Percentiles rank a stretch among this genome's conserved stretches.
These are phyloP conservation scores for Sebastes aleutianus DNA, from an alignment of 2,797 vertebrate species.

Conservation along the genomic window DNA sequence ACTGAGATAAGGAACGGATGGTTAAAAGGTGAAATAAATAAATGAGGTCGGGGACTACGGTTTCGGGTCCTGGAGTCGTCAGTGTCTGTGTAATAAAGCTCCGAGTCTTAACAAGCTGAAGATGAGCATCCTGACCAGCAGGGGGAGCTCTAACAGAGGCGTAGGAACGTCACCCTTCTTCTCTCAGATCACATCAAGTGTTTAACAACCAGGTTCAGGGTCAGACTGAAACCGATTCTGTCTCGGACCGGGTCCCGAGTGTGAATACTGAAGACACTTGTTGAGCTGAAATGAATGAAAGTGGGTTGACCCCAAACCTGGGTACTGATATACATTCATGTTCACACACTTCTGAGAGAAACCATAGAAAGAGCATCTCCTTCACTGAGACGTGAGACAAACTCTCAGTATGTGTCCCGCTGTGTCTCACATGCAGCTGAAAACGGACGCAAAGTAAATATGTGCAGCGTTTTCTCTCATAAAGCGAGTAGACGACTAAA, in stretches of 20 bases:
- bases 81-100: constrained; percentile 12
- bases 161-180: rapidly evolving
- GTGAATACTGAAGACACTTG: constrained; percentile 21
- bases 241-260: not conserved
- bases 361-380: not conserved
- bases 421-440: not conserved
- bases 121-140: constrained; percentile 62
- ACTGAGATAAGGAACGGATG: not conserved
- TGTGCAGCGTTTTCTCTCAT: not conserved
- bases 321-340: not conserved
- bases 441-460: constrained; percentile 1
- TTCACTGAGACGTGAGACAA: not conserved
- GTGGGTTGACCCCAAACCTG: not conserved
- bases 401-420: not conserved
- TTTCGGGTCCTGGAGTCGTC: not conserved
- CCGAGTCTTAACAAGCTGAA: not conserved
- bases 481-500: not conserved
- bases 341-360: not conserved
- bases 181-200: not conserved
- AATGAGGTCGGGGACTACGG: not conserved
- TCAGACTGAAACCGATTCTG: not conserved
- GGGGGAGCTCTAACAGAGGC: constrained; percentile 58
- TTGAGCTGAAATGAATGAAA: not conserved
- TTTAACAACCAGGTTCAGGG: not conserved
- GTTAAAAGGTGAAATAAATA: not conserved